Evolutionary conservation across 2,797 vertebrate genomes (phyloP).

Genomic region (Dipus sagitta): DNA sequence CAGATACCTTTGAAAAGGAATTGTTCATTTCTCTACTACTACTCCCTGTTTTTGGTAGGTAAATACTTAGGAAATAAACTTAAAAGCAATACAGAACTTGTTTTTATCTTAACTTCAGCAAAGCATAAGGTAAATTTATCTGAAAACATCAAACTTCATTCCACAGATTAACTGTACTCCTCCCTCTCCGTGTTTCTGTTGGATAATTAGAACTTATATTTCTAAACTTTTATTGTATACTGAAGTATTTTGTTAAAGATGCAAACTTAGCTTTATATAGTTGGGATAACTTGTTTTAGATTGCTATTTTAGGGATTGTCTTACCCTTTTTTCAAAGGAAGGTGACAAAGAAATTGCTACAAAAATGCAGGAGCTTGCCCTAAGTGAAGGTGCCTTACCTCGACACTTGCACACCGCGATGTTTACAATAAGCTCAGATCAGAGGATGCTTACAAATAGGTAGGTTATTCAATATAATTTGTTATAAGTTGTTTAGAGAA

Average conservation of each 20-base stretch:
- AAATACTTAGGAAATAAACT: neutral
- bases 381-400: slow-evolving; percentile 98
- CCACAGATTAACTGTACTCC: slow-evolving; percentile 2
- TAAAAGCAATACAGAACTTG: neutral
- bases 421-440: slow-evolving; percentile 98
- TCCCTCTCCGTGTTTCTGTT: neutral
- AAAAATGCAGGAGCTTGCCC: slow-evolving; percentile 99
- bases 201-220: slow-evolving; percentile 9
- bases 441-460: slow-evolving; percentile 99
- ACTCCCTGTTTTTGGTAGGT: neutral
- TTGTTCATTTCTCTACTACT: slow-evolving; percentile 14
- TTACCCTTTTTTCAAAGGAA: slow-evolving; percentile 92
- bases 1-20: neutral
- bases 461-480: slow-evolving; percentile 83
- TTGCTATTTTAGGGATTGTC: slow-evolving; percentile 84
- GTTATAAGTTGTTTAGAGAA: slow-evolving; percentile 48
- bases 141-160: slow-evolving; percentile 65
- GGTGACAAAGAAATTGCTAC: slow-evolving; percentile 99
- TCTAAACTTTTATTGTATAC: slow-evolving; percentile 2
- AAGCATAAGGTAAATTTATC: slow-evolving; percentile 38
- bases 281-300: slow-evolving; percentile 79
- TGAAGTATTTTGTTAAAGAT: slow-evolving; percentile 56
- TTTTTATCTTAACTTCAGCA: slow-evolving; percentile 59
- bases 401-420: slow-evolving; percentile 97
- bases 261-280: slow-evolving; percentile 58